Conservation (phyloP, 2,888 invertebrate genomes). For the Cylloceria caligata region DNA sequence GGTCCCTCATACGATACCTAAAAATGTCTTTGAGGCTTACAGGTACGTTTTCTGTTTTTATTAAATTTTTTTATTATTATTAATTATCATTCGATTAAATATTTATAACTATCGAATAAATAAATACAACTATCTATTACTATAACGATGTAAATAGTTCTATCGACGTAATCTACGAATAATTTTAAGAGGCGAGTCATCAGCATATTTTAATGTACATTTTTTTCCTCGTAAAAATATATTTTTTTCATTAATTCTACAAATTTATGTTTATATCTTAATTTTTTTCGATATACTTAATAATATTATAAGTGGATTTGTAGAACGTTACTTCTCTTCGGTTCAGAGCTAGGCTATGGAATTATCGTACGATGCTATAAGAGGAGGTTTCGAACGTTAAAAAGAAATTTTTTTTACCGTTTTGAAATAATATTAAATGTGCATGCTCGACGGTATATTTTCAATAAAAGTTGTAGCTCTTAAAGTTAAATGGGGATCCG, state of each 20-base stretch:
- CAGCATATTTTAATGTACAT: neutral
- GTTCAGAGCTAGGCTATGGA: neutral
- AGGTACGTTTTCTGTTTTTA: slow-evolving; percentile 74
- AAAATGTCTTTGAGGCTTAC: slow-evolving; percentile 75
- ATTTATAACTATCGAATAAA: neutral
- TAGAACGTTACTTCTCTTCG: neutral
- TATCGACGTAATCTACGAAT: slow-evolving; percentile 31
- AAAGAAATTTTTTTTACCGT: no score
- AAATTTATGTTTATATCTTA: no score
- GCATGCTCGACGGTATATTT: no score
- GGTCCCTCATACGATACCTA: slow-evolving; percentile 77
- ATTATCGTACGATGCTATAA: no score
- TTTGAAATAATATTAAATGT: no score
- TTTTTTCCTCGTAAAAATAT: neutral
- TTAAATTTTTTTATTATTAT: no score
- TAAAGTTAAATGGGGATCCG: no score
- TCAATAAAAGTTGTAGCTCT: no score
- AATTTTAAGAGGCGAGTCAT: neutral
- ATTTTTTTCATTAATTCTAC: no score
- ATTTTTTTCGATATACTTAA: neutral
- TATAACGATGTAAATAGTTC: slow-evolving; percentile 10
- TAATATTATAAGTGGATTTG: no score
- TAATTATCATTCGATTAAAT: neutral
- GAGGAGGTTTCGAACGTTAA: no score
- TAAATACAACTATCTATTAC: slow-evolving; percentile 20